Evolutionary conservation across 2,113 vertebrate genomes (phyloP).

Genomic region (Petaurus breviceps): DNA sequence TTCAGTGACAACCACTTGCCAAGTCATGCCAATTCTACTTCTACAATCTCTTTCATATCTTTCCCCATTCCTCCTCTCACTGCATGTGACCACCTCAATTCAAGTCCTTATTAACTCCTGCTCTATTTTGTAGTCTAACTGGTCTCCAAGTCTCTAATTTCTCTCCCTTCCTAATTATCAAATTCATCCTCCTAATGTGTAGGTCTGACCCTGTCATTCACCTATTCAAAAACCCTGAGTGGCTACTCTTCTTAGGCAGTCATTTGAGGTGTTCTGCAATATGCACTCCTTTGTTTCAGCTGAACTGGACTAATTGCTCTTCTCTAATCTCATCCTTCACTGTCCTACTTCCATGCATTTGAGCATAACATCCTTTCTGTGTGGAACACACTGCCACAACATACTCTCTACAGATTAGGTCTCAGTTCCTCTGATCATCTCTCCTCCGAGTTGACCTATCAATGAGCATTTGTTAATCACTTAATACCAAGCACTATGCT

Average conservation of each 20-base stretch:
- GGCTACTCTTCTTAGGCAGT: neutral
- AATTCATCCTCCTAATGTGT: neutral
- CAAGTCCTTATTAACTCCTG: too few species aligned
- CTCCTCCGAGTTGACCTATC: neutral
- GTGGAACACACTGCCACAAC: neutral
- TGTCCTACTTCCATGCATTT: neutral
- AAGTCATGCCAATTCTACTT: neutral
- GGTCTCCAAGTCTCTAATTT: neutral
- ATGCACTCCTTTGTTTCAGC: neutral
- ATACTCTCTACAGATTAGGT: neutral
- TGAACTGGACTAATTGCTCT: neutral
- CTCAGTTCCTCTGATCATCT: neutral
- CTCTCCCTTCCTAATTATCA: neutral
- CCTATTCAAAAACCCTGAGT: neutral
- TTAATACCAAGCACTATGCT: neutral
- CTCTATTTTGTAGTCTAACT: too few species aligned
- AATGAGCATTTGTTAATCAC: neutral
- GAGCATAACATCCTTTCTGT: neutral
- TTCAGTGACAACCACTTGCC: neutral
- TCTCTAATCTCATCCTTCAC: neutral
- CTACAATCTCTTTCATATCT: neutral
- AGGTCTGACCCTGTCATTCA: neutral
- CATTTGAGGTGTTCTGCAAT: neutral
- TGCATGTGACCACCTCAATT: neutral
- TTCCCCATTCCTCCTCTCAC: neutral